These are phyloP conservation scores for Phoenoteleia sp. DNA, from an alignment of 2,888 invertebrate genomes.

Conservation along the genomic window DNA sequence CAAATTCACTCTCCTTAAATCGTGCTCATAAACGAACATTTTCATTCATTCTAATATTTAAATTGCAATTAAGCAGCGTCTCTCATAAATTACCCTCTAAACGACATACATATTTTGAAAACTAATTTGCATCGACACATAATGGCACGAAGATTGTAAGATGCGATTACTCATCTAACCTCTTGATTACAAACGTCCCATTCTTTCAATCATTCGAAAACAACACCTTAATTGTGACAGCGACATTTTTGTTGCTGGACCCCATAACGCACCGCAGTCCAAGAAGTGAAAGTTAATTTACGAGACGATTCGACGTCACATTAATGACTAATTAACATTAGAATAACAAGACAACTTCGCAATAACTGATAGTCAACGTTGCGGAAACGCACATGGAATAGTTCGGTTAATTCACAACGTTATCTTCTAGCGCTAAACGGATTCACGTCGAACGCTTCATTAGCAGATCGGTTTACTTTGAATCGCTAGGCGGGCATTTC, in stretches of 20 bases:
- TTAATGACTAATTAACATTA: constrained; percentile 61
- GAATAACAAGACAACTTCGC: constrained; percentile 45
- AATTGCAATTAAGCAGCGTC: too few species aligned
- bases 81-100: too few species aligned
- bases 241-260: not conserved
- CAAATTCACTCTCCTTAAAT: too few species aligned
- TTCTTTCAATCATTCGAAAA: not conserved
- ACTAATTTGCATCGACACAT: constrained; percentile 24
- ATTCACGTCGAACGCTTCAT: constrained; percentile 16
- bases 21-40: too few species aligned
- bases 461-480: constrained; percentile 3
- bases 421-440: not conserved
- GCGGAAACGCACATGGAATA: constrained; percentile 13
- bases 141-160: not conserved
- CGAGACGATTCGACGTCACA: constrained; percentile 19
- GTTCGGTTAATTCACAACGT: not conserved
- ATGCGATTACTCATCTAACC: constrained; percentile 13
- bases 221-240: constrained; percentile 9
- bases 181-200: constrained; percentile 3
- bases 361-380: constrained; percentile 49
- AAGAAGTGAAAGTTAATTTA: constrained; percentile 55
- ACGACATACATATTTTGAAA: too few species aligned
- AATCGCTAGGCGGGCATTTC: constrained; percentile 23
- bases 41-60: too few species aligned
- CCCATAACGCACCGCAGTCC: not conserved